Evolutionary conservation across 2,113 vertebrate species (phyloP).

Genomic region (Cyphomyrus discorhynchus): DNA sequence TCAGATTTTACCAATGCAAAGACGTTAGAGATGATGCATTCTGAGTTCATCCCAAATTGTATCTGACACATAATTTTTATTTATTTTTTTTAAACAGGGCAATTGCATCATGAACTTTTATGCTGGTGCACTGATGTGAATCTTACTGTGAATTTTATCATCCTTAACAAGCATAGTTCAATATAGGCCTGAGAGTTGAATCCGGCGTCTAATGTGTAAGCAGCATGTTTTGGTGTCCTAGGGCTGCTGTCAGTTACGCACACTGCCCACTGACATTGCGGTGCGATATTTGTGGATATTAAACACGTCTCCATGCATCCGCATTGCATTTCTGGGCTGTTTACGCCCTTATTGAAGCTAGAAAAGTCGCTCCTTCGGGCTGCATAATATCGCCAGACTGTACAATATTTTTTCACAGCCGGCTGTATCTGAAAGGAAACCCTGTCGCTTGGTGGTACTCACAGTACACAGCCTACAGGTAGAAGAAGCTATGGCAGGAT

Average conservation of each 20-base stretch:
- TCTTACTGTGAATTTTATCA: not conserved
- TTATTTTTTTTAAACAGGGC: not conserved
- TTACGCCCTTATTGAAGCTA: not conserved
- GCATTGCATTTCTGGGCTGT: not conserved
- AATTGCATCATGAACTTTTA: not conserved
- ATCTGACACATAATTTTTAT: not conserved
- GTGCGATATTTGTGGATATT: not conserved
- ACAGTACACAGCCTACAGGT: not conserved
- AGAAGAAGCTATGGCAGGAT: not conserved
- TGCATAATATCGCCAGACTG: not conserved
- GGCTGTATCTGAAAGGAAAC: not conserved
- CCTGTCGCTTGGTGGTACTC: not conserved
- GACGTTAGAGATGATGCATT: not conserved
- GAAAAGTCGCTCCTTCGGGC: not conserved
- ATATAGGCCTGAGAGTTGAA: not conserved
- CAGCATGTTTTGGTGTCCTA: not conserved
- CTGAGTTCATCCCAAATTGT: not conserved
- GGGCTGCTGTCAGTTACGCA: not conserved
- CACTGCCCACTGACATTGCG: not conserved
- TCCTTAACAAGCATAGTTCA: not conserved
- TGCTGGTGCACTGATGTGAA: not conserved
- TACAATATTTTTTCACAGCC: not conserved
- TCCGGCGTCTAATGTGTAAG: not conserved
- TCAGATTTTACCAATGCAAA: not conserved
- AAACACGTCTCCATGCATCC: not conserved